Evolutionary conservation across 2,888 invertebrate genomes (phyloP), one percentile per base, ranked within the genome.

Genomic region (Luperina testacea): DNA sequence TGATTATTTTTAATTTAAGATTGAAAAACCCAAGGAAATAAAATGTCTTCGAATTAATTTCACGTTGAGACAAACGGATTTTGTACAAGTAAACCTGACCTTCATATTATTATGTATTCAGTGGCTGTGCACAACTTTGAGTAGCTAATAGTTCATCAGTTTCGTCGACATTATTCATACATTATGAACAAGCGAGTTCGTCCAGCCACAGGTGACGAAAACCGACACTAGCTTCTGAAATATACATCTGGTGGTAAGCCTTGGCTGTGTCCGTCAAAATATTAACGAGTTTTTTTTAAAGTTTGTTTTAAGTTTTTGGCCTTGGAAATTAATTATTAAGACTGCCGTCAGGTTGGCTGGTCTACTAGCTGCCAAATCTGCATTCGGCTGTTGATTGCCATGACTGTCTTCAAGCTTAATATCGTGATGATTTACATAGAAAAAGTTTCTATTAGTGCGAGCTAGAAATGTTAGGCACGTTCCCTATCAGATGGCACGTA

Each of bases 71-170:
- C 8, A n/a, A 8, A 27, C 24, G 42, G 32, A 64, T 27, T 68
- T 67, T n/a, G 17, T 61, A 45, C 17, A 67, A n/a, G 69, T 51
- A 65, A 59, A 75, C 32, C 57, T 82, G 74, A 74, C 73, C 67
- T 78, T 74, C 74, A 64, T 71, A 78, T 77, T 13, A 48, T 15
- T 48, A 15, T 48, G 42, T 57, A 71, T 77, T 67, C 70, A 73
- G 70, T 75, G 78, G 75, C 63, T 75, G 51, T 59, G 57, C 67
- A 75, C 42, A 75, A 76, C 69, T 75, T 77, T 76, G 74, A 76
- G 77, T 75, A 53, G 64, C 42, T 75, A 75, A 85, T 82, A 63
- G 32, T 61, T 77, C 68, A 72, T 75, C 78, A 78, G 53, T 84
- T 74, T 82, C 68, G 45, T 67, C 51, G 69, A 70, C 27, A 61